Base-by-base conservation (phyloP, 2,797 vertebrate genomes). In the Mormyrus proboscirostris region DNA sequence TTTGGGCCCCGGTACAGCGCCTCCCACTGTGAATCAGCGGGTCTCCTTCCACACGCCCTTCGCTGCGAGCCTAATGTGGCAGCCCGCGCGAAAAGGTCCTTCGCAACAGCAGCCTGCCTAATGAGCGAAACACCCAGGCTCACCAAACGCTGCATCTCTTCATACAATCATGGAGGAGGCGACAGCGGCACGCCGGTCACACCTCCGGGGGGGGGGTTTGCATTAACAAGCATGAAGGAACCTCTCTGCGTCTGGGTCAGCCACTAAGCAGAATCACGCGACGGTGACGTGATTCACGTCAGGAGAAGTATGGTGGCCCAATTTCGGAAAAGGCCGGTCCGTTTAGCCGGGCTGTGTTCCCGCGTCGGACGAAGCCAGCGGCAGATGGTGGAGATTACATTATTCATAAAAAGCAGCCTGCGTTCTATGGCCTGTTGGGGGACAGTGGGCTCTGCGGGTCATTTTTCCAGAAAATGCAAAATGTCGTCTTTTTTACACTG, bases 61-160 rank as follows among this genome's bases (percentile, higher is more conserved):
- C 50, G 76, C 73, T 89, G 88, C 79, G 76, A 89, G 50, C 44
- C 76, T 76, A 84, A 55, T 41, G 47, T 88, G 49, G 41, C 76
- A 22, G 51, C 51, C 76, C 10, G n/a, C n/a, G 51, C 22, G 38
- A 82, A 47, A 89, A 89, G 53, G 51, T 55, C 76, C 7, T 82
- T 62, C 8, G 22, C 44, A 25, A 44, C 22, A 59, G 50, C 44
- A 25, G 47, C 33, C 29, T 8, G 33, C 62, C 10, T 69, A 69
- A 69, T 69, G 62, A 69, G 25, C 25, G 25, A 69, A 44, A 44
- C 16, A 19, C 73, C 73, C 33, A 44, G 38, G 33, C 73, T 79
- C 73, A 41, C 38, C 73, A 41, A 79, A 44, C 38, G 10, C 25
- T 2, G 10, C 22, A 12, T 29, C 25, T 29, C 62, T 14, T 2